Evolutionary conservation across 2,888 invertebrate genomes (phyloP).

Genomic region (Trachelus iudaicus): DNA sequence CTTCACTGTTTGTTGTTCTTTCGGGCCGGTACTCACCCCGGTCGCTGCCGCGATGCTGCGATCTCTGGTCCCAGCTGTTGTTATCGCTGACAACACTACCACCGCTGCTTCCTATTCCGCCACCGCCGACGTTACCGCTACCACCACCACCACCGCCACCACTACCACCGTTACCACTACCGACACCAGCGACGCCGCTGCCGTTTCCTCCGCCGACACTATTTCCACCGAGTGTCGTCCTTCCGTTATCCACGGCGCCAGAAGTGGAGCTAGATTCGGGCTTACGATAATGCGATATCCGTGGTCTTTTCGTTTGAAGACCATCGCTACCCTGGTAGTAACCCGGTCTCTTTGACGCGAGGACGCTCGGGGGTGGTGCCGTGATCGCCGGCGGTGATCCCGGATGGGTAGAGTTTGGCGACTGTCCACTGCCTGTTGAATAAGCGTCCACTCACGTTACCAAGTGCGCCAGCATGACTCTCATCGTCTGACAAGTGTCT

Average conservation of each 20-base stretch:
- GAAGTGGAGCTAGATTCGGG: slow-evolving; percentile 65
- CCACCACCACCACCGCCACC: slow-evolving; percentile 21
- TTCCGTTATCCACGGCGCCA: slow-evolving; percentile 47
- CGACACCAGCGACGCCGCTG: slow-evolving; percentile 17
- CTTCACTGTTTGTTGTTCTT: slow-evolving; percentile 55
- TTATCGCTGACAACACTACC: slow-evolving; percentile 28
- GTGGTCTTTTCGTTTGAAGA: slow-evolving; percentile 79
- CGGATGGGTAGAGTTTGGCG: slow-evolving; percentile 79
- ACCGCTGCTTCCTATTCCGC: slow-evolving; percentile 20
- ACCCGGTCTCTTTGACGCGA: slow-evolving; percentile 73
- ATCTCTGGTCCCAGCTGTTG: slow-evolving; percentile 39
- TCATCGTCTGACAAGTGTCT: not conserved
- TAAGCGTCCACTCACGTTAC: no score
- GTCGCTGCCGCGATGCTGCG: slow-evolving; percentile 28
- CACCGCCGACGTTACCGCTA: slow-evolving; percentile 30
- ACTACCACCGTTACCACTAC: slow-evolving; percentile 14
- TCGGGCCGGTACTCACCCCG: slow-evolving; percentile 51
- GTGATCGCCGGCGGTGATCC: slow-evolving; percentile 75
- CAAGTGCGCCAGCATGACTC: not conserved
- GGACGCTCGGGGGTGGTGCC: slow-evolving; percentile 65
- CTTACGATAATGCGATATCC: slow-evolving; percentile 87
- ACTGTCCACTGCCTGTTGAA: slow-evolving; percentile 76
- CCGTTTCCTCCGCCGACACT: slow-evolving; percentile 26
- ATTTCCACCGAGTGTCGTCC: slow-evolving; percentile 42
- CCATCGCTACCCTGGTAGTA: slow-evolving; percentile 72